Evolutionary conservation across 2,113 vertebrate genomes (phyloP).

Genomic region (Chrysochloris asiatica): DNA sequence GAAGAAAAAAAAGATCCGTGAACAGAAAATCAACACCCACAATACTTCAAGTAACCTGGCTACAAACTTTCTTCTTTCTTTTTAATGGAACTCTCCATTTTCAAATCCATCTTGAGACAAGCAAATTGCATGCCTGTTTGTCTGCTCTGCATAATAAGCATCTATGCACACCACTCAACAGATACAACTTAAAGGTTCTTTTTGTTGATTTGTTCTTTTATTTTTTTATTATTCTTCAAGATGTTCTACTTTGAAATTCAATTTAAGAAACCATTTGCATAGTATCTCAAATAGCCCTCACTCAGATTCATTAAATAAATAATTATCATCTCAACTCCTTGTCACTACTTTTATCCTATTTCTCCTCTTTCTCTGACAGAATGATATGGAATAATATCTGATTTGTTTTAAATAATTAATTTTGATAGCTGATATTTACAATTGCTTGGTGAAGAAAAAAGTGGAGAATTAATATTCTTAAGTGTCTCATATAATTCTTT

Average conservation of each 20-base stretch:
- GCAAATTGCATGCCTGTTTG: not conserved
- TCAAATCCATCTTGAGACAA: conserved; percentile 1
- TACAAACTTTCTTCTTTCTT: not conserved
- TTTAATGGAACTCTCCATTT: conserved; percentile 23
- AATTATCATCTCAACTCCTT: not conserved
- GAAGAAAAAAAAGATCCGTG: not conserved
- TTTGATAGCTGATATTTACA: not conserved
- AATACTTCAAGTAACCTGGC: not conserved
- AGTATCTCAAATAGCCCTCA: not conserved
- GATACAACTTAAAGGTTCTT: not conserved
- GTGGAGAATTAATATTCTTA: not conserved
- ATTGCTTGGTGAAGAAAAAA: not conserved
- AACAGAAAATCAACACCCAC: conserved; percentile 35
- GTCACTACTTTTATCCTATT: not conserved
- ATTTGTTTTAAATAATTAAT: not conserved
- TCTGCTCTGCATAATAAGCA: not conserved
- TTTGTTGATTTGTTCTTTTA: not conserved
- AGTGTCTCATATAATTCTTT: not conserved
- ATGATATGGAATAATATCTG: not conserved
- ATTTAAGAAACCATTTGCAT: not conserved
- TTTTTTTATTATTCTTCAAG: not conserved
- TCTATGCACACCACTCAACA: not conserved
- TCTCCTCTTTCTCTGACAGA: not conserved
- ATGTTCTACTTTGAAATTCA: not conserved
- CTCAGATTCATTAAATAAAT: not conserved